Evolutionary conservation across 2,113 vertebrate species (phyloP), one percentile per base, ranked within the genome.

Genomic region (Barnardius zonarius): DNA sequence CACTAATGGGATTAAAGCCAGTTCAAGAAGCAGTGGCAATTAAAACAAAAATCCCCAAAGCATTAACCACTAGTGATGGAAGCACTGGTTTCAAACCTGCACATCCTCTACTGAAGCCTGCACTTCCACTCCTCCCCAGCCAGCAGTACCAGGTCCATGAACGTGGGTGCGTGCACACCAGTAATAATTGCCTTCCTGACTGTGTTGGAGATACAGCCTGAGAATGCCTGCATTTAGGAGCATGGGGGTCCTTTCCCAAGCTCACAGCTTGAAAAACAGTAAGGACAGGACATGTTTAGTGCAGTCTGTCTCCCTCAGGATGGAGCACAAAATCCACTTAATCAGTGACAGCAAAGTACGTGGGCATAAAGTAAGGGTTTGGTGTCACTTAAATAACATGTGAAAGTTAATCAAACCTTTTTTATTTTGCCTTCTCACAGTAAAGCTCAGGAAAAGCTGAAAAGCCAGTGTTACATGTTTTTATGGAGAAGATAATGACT

Each of bases 11-110:
- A 95, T 96, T 94, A 95, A 82, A 92, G 89, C 62, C 69, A 92
- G 74, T 69, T 89, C 81, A 91, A 91, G 84, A 97, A 89, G 73
- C 70, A 93, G 77, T 37, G 93, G 66, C 94, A 96, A 95, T 97
- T 96, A 93, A 95, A 92, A 55, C 14, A 95, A 96, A 95, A 96
- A 94, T 82, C 91, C 94, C 66, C 83, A 92, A 86, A 96, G 66
- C 81, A 41, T 62, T 95, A 93, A 91, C 89, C 93, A 92, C 86
- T 33, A 91, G 89, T 0, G 0, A 67, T 91, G 88, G 92, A 92
- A 95, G 35, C 35, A 55, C 72, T 79, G 70, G 49, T 46, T 95
- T 80, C 92, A 92, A 93, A 91, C 83, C 86, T 96, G 77, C 52
- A 95, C 74, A 97, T 93, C 93, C 94, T 96, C 69, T 91, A 83